Percentiles rank a stretch among this genome's conserved stretches.
Evolutionary conservation across 2,113 vertebrate genomes (phyloP).

Genomic region (Pluvianellus socialis): DNA sequence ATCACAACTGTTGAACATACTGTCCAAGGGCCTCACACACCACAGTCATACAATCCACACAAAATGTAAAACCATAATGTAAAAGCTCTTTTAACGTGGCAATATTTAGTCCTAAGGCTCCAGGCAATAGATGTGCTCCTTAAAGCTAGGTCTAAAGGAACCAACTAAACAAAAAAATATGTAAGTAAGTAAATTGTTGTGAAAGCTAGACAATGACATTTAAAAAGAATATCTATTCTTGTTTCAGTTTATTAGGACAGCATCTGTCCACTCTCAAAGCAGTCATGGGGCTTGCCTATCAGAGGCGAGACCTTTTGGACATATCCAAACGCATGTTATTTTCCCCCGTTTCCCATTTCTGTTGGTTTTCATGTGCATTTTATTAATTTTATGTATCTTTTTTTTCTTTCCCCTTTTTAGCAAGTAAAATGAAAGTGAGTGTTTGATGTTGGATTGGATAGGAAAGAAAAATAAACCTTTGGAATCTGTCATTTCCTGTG

Average conservation of each 20-base stretch:
- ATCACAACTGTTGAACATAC: background rate
- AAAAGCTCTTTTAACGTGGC: background rate
- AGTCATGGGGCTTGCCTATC: background rate
- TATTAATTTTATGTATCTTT: background rate
- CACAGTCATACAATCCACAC: background rate
- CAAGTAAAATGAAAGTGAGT: conserved; percentile 42
- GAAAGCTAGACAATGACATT: background rate
- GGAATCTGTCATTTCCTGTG: background rate
- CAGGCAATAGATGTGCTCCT: background rate
- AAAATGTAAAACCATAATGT: background rate
- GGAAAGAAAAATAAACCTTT: background rate
- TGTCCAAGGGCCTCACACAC: background rate
- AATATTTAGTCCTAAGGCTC: background rate
- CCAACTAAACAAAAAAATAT: background rate
- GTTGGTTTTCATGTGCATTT: background rate
- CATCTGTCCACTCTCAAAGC: background rate
- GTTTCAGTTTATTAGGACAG: background rate
- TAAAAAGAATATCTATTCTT: background rate
- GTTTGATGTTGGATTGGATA: background rate
- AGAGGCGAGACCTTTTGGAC: background rate
- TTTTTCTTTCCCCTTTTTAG: background rate
- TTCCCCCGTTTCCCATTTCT: background rate
- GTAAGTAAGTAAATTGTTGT: background rate
- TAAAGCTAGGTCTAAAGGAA: background rate
- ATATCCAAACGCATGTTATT: background rate